These are phyloP conservation scores for Chaenogobius annularis DNA, from an alignment of 2,113 vertebrate species.

Conservation along the genomic window DNA sequence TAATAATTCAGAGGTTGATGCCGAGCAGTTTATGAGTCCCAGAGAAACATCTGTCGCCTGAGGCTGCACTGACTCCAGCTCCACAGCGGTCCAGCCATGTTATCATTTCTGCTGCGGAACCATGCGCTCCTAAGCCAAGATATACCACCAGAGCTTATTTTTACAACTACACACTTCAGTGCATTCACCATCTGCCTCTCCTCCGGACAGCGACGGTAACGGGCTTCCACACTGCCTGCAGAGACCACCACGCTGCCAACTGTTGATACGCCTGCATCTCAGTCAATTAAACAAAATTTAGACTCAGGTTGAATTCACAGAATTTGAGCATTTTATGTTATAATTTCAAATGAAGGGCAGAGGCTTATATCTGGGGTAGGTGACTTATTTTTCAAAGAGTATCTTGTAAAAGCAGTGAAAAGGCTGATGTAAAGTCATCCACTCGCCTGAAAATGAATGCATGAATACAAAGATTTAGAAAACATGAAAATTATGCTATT, in stretches of 20 bases:
- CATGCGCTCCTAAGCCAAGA: slow-evolving; percentile 31
- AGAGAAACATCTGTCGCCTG: slow-evolving; percentile 60
- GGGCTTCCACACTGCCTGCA: slow-evolving; percentile 63
- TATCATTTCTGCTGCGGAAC: slow-evolving; percentile 40
- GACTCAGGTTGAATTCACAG: background rate
- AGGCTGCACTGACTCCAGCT: slow-evolving; percentile 37
- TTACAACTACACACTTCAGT: slow-evolving; percentile 44
- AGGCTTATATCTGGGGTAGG: too few species aligned
- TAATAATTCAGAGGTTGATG: slow-evolving; percentile 54
- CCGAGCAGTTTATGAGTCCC: slow-evolving; percentile 39
- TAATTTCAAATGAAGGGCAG: background rate
- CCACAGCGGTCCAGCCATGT: slow-evolving; percentile 3
- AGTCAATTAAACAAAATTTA: background rate
- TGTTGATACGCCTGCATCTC: slow-evolving; percentile 62
- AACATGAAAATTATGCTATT: too few species aligned
- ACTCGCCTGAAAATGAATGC: too few species aligned
- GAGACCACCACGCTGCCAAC: slow-evolving; percentile 57
- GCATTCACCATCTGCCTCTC: slow-evolving; percentile 76
- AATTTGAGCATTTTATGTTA: background rate
- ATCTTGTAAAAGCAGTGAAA: too few species aligned
- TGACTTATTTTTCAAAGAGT: too few species aligned
- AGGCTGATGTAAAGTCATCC: too few species aligned
- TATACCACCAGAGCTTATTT: slow-evolving; percentile 34
- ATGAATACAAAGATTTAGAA: too few species aligned
- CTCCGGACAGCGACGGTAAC: slow-evolving; percentile 59